Percentiles rank a stretch among this genome's conserved stretches.
These are phyloP conservation scores for Myrmecophaga tridactyla DNA, from an alignment of 2,113 vertebrate species.

Conservation along the genomic window DNA sequence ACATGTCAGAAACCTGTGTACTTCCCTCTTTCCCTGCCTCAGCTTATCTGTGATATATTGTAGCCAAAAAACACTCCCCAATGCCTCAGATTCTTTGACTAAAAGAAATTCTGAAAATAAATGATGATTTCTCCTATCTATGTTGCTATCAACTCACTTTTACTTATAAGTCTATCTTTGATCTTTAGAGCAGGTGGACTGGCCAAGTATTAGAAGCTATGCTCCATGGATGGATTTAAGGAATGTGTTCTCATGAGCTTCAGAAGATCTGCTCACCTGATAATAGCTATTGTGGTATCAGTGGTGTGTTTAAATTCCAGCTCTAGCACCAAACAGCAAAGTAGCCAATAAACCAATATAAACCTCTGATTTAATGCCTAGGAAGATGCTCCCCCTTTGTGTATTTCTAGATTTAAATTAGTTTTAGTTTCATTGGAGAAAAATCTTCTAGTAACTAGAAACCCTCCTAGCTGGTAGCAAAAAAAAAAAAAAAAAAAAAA, in stretches of 20 bases:
- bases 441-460: conserved; percentile 22
- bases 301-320: not conserved
- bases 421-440: not conserved
- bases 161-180: not conserved
- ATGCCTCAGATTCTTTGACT: not conserved
- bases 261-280: not conserved
- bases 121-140: conserved; percentile 16
- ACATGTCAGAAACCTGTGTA: not conserved
- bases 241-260: not conserved
- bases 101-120: not conserved
- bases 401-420: conserved; percentile 34
- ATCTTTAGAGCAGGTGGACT: not conserved
- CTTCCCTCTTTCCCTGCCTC: not conserved
- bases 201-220: not conserved
- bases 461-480: not conserved
- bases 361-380: not conserved
- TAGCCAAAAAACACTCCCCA: not conserved
- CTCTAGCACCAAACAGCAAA: not conserved
- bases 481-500: conserved; percentile 1
- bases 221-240: not conserved
- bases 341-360: not conserved
- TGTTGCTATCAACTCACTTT: conserved; percentile 1
- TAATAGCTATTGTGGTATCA: not conserved
- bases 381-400: not conserved
- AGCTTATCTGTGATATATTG: not conserved